These are phyloP conservation scores for Pissodes strobi DNA, from an alignment of 1,140 invertebrate species.

Conservation along the genomic window DNA sequence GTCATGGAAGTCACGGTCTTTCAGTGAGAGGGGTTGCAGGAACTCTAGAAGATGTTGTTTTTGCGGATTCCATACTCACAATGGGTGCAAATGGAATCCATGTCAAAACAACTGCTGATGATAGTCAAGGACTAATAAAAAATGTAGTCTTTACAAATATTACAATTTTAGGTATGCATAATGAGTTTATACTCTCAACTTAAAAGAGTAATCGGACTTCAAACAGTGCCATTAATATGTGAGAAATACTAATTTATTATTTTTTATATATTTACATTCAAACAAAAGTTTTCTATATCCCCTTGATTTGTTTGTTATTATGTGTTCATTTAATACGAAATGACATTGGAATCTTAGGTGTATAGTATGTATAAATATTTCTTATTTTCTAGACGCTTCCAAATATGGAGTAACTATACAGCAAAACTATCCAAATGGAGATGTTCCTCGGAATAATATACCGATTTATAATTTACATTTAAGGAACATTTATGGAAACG, in stretches of 20 bases:
- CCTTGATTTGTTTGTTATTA: too few relatives aligned
- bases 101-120: slow-evolving; percentile 13
- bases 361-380: background rate
- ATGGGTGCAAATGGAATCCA: slow-evolving; percentile 27
- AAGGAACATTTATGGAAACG: slow-evolving; percentile 14
- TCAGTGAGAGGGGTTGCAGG: slow-evolving; percentile 1
- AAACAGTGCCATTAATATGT: too few relatives aligned
- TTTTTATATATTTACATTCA: too few relatives aligned
- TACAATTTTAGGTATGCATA: slow-evolving; percentile 23
- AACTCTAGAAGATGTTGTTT: slow-evolving; percentile 4
- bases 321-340: too few relatives aligned
- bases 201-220: too few relatives aligned
- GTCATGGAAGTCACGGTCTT: slow-evolving; percentile 22
- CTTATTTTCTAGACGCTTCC: background rate
- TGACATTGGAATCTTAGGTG: background rate
- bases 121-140: slow-evolving; percentile 13
- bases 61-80: slow-evolving; percentile 9
- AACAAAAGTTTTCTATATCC: too few relatives aligned
- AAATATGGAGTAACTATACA: slow-evolving; percentile 16
- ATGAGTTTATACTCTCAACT: too few relatives aligned
- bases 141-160: slow-evolving; percentile 29
- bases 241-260: too few relatives aligned
- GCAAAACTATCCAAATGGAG: slow-evolving; percentile 17
- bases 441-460: slow-evolving; percentile 1
- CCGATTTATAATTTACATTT: slow-evolving; percentile 14